These are phyloP conservation scores for Cephus runcator DNA, from an alignment of 2,888 invertebrate species.

Conservation along the genomic window DNA sequence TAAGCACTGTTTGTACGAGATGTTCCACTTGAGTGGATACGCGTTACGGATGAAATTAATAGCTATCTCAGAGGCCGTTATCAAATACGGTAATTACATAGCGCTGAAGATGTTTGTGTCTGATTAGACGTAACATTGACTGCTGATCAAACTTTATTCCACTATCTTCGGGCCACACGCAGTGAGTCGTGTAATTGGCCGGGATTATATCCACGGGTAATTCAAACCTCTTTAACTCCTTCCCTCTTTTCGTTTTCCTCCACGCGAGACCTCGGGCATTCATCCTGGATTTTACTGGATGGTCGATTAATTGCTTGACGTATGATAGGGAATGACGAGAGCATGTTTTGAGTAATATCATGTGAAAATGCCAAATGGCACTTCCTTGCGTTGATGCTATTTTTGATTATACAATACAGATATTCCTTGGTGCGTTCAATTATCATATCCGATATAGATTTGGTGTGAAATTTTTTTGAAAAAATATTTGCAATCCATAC, in stretches of 20 bases:
- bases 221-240: background rate
- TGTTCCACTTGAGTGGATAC: background rate
- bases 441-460: background rate
- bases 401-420: background rate
- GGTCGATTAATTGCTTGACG: background rate
- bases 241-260: background rate
- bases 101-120: background rate
- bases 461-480: too few relatives aligned
- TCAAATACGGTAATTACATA: background rate
- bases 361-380: background rate
- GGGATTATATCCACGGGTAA: background rate
- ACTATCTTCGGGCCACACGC: conserved; percentile 6
- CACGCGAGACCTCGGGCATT: too few relatives aligned
- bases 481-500: too few relatives aligned
- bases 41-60: background rate
- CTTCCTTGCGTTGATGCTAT: background rate
- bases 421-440: background rate
- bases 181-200: conserved; percentile 33
- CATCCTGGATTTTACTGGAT: background rate
- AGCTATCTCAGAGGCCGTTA: background rate
- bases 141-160: conserved; percentile 41
- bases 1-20: background rate
- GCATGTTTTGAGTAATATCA: background rate
- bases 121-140: conserved; percentile 43
- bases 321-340: background rate